Conservation (phyloP, 2,113 vertebrate genomes). For the Platichthys flesus region DNA sequence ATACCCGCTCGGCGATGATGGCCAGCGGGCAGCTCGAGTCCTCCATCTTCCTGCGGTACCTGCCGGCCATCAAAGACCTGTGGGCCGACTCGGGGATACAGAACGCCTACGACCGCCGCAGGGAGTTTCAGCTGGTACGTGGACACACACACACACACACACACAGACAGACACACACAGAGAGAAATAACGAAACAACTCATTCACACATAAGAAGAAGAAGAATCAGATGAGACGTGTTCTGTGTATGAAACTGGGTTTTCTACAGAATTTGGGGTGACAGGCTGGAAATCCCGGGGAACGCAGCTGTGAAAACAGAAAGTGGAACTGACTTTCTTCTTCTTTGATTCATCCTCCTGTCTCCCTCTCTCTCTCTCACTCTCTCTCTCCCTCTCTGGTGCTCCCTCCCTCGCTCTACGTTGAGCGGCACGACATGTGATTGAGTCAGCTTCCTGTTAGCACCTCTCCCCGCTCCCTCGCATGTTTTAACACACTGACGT, state of each 20-base stretch:
- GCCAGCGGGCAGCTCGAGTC: constrained; percentile 91
- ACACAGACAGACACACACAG: too few relatives aligned
- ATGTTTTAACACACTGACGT: constrained; percentile 41
- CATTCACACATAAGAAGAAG: not conserved
- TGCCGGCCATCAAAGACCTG: constrained; percentile 87
- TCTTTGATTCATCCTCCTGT: constrained; percentile 18
- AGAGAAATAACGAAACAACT: too few relatives aligned
- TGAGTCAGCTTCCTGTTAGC: constrained; percentile 76
- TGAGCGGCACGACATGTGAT: constrained; percentile 67
- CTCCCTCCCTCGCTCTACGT: not conserved
- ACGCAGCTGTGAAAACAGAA: constrained; percentile 51
- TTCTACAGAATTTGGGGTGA: not conserved
- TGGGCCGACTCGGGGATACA: constrained; percentile 95
- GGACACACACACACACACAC: not conserved
- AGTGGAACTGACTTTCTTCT: constrained; percentile 52
- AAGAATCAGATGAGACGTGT: not conserved
- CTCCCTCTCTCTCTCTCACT: constrained; percentile 5
- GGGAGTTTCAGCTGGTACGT: constrained; percentile 98
- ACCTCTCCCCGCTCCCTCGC: constrained; percentile 49
- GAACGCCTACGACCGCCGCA: constrained; percentile 92
- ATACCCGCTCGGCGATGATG: constrained; percentile 88
- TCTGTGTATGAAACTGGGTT: not conserved
- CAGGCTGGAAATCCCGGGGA: not conserved
- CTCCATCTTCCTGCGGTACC: constrained; percentile 85
- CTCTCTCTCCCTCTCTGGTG: not conserved